Conservation (phyloP, 2,888 invertebrate species). For the Cheilosia scutellata region DNA sequence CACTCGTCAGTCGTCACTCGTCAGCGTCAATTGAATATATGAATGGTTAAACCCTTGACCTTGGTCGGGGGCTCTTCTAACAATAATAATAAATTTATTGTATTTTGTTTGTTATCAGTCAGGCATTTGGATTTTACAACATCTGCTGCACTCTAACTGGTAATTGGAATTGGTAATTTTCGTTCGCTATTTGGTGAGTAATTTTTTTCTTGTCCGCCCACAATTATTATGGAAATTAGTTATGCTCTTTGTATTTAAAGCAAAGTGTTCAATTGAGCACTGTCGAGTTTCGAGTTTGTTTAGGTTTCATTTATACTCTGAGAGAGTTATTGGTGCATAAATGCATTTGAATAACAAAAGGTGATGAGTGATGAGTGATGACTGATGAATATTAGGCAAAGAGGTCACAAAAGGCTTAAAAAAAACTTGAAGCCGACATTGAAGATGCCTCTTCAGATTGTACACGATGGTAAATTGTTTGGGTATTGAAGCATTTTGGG, state of each 20-base stretch:
- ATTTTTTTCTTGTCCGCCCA: constrained; percentile 58
- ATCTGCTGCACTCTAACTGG: too few relatives aligned
- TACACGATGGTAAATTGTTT: constrained; percentile 10
- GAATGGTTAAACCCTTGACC: constrained; percentile 62
- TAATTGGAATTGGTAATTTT: constrained; percentile 6
- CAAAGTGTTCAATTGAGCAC: constrained; percentile 45
- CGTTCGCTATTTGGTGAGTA: constrained; percentile 18
- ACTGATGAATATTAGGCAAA: not conserved
- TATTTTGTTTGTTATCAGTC: constrained; percentile 27
- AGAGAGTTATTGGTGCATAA: constrained; percentile 30
- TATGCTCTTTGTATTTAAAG: constrained; percentile 39
- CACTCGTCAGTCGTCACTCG: not conserved
- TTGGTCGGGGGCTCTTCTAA: constrained; percentile 19
- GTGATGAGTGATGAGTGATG: constrained; percentile 3
- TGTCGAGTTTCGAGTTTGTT: constrained; percentile 54
- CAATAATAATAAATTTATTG: not conserved
- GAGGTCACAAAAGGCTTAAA: constrained; percentile 30
- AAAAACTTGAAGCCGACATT: constrained; percentile 2
- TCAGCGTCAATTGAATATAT: constrained; percentile 2
- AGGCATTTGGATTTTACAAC: constrained; percentile 12
- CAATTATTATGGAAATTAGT: constrained; percentile 65
- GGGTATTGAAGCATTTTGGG: not conserved
- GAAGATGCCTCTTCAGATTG: constrained; percentile 10
- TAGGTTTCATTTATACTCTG: constrained; percentile 46
- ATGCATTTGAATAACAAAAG: constrained; percentile 20